Conservation (phyloP, 2,888 invertebrate species). For the Theretra japonica region DNA sequence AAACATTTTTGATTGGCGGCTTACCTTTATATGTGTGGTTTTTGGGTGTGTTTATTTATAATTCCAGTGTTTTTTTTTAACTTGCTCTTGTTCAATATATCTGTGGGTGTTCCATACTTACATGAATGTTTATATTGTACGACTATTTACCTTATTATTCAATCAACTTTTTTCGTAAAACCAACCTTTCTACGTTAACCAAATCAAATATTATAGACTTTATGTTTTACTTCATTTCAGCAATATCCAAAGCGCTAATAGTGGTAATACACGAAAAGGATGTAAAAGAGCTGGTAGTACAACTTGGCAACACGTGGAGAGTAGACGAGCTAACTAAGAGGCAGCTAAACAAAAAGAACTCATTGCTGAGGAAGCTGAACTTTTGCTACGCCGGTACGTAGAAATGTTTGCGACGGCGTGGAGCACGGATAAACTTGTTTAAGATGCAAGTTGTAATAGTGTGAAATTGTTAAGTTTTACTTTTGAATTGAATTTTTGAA, state of each 20-base stretch:
- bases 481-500: not conserved
- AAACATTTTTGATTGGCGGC: no score
- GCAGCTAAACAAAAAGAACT: conserved; percentile 54
- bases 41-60: no score
- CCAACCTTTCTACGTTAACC: no score
- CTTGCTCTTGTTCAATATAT: no score
- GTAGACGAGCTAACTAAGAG: conserved; percentile 43
- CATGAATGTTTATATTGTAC: no score
- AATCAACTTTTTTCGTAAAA: no score
- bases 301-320: conserved; percentile 49
- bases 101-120: no score
- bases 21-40: no score
- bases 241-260: conserved; percentile 44
- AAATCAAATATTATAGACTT: no score
- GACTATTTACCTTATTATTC: no score
- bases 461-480: not conserved
- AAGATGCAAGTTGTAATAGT: not conserved
- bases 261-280: conserved; percentile 41
- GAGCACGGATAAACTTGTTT: not conserved
- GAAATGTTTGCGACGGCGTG: not conserved
- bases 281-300: conserved; percentile 44
- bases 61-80: no score
- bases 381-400: conserved; percentile 51
- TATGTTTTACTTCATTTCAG: no score
- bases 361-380: conserved; percentile 51